Evolutionary conservation across 2,797 vertebrate genomes (phyloP).

Genomic region (Falco berigora): DNA sequence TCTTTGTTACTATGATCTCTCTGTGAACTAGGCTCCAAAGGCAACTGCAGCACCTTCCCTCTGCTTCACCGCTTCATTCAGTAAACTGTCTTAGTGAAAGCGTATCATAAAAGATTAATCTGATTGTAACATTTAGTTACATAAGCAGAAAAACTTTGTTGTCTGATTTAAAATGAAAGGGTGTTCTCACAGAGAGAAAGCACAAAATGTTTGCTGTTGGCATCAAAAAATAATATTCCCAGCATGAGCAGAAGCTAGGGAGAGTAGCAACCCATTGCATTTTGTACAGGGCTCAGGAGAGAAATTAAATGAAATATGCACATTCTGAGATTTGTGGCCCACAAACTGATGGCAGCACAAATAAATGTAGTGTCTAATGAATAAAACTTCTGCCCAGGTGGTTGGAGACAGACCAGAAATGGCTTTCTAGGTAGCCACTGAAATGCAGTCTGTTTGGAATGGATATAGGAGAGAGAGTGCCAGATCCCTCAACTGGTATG

Average conservation of each 20-base stretch:
- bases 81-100: not conserved
- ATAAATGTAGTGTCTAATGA: not conserved
- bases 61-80: not conserved
- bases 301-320: not conserved
- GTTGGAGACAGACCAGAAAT: not conserved
- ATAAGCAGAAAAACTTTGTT: not conserved
- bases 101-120: not conserved
- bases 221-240: not conserved
- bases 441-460: not conserved
- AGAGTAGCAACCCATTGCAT: not conserved
- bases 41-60: not conserved
- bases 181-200: not conserved
- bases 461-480: not conserved
- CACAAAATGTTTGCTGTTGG: not conserved
- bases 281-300: not conserved
- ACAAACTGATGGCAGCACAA: not conserved
- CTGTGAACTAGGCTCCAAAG: not conserved
- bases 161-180: not conserved
- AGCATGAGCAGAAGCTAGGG: not conserved
- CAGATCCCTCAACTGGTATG: not conserved
- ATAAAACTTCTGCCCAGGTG: not conserved
- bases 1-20: not conserved
- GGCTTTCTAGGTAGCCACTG: conserved; percentile 20
- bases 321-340: not conserved
- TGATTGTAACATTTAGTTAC: not conserved